Percentiles rank a stretch among this genome's conserved stretches.
phyloP scores from a whole-genome alignment of 2,113 vertebrate species.

The Pangasianodon gigas region DNA sequence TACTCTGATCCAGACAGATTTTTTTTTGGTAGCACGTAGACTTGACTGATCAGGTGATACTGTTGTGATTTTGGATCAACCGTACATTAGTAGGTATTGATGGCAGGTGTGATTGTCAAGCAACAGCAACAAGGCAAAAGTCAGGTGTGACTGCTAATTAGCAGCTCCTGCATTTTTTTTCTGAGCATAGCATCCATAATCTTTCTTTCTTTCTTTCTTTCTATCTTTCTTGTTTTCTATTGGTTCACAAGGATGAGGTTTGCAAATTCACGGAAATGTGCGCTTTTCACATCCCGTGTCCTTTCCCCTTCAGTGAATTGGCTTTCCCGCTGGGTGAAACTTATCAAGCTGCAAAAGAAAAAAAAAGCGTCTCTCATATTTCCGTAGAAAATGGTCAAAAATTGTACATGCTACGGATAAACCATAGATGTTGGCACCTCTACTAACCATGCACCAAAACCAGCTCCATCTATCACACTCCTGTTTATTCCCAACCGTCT shows the following conservation, averaged over 20 bases:
- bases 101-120: not conserved
- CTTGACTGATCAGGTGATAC: not conserved
- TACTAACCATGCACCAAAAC: constrained; percentile 16
- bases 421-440: constrained; percentile 12
- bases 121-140: not conserved
- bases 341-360: not conserved
- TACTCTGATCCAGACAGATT: not conserved
- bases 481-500: not conserved
- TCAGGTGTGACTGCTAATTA: not conserved
- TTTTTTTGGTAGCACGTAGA: not conserved
- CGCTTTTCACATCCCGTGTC: not conserved
- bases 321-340: not conserved
- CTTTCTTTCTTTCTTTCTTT: not conserved
- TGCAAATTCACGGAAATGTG: not conserved
- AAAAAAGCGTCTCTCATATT: not conserved
- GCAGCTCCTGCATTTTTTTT: not conserved
- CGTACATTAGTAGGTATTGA: not conserved
- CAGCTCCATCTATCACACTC: constrained; percentile 50
- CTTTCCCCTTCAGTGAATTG: not conserved
- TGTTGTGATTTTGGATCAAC: not conserved
- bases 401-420: not conserved
- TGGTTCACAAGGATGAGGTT: not conserved
- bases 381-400: not conserved
- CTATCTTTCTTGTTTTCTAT: not conserved
- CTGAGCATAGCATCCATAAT: not conserved